These are phyloP conservation scores for Polypedilum vanderplanki DNA, from an alignment of 1,140 invertebrate genomes.

Conservation along the genomic window DNA sequence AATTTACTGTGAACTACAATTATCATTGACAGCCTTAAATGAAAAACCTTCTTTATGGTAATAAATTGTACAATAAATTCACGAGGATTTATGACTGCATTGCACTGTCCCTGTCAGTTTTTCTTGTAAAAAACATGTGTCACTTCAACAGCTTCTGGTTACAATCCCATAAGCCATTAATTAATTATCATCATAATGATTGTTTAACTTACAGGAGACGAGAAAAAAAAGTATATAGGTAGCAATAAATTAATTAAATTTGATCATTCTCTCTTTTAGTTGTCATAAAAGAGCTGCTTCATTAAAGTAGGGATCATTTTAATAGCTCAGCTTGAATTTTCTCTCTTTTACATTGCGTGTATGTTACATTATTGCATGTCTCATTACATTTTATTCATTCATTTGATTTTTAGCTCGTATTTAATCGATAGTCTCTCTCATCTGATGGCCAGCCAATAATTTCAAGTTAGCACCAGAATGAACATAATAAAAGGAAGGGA, in stretches of 20 bases:
- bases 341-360: background rate
- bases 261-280: too few relatives aligned
- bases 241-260: background rate
- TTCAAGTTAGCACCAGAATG: background rate
- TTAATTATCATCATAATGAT: background rate
- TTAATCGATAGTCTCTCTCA: background rate
- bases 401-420: background rate
- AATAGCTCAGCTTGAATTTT: background rate
- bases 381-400: background rate
- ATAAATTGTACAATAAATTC: too few relatives aligned
- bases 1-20: too few relatives aligned
- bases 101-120: too few relatives aligned
- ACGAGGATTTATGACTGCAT: too few relatives aligned
- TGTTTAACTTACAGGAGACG: too few relatives aligned
- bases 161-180: background rate
- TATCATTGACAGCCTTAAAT: too few relatives aligned
- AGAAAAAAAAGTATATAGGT: background rate
- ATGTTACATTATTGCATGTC: background rate
- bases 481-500: background rate
- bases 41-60: too few relatives aligned
- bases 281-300: too few relatives aligned
- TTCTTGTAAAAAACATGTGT: background rate
- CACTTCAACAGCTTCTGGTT: background rate
- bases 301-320: background rate
- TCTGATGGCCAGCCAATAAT: background rate